Conservation (phyloP, 2,888 invertebrate genomes). For the Chelonus formosanus region DNA sequence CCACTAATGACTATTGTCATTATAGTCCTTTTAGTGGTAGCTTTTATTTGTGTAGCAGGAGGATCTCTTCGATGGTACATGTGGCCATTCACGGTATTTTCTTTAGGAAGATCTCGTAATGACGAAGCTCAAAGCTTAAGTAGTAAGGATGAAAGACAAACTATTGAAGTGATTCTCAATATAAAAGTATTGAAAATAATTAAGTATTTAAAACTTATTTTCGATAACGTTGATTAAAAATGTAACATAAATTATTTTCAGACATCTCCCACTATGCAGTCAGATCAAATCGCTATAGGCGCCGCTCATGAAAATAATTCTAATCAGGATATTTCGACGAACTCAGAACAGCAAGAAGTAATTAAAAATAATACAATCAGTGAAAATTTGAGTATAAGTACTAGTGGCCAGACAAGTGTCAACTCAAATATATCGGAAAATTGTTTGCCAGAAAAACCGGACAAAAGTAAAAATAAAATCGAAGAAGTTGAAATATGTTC, state of each 20-base stretch:
- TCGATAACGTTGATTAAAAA: neutral
- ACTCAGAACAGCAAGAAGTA: too few relatives aligned
- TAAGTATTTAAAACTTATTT: neutral
- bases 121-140: conserved; percentile 7
- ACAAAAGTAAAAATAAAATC: too few relatives aligned
- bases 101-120: conserved; percentile 27
- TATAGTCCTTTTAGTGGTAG: conserved; percentile 32
- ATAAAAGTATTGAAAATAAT: conserved; percentile 38
- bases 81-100: conserved; percentile 47
- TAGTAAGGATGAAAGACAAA: conserved; percentile 37
- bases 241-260: neutral
- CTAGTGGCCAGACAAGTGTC: too few relatives aligned
- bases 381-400: too few relatives aligned
- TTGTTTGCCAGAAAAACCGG: too few relatives aligned
- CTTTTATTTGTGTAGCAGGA: conserved; percentile 37
- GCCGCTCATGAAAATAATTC: too few relatives aligned
- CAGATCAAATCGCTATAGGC: too few relatives aligned
- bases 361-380: too few relatives aligned
- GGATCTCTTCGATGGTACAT: conserved; percentile 47
- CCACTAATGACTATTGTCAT: conserved; percentile 39
- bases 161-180: conserved; percentile 45
- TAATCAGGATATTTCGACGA: too few relatives aligned
- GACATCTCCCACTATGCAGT: too few relatives aligned
- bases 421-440: too few relatives aligned
- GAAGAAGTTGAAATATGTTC: too few relatives aligned